A percentile compares a stretch with the other conserved stretches of the same genome.
phyloP scores from a whole-genome alignment of 2,797 vertebrate genomes.

The Vireo griseus region DNA sequence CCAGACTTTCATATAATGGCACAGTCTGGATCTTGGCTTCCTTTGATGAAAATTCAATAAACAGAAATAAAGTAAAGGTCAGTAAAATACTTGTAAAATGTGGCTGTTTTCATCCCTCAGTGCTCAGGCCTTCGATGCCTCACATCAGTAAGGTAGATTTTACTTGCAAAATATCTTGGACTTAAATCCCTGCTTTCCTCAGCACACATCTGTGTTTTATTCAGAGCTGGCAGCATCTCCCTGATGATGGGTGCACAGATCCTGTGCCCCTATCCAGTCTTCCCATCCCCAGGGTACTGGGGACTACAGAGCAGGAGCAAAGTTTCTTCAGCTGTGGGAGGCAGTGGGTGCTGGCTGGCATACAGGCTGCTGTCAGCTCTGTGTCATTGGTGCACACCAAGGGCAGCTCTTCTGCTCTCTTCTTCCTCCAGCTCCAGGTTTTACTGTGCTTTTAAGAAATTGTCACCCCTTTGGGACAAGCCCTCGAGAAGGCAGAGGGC shows the following conservation, averaged over 20 bases:
- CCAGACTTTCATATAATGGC: background rate
- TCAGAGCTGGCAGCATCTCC: background rate
- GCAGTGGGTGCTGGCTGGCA: background rate
- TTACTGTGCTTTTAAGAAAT: slow-evolving; percentile 62
- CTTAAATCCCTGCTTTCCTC: background rate
- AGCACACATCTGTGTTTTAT: background rate
- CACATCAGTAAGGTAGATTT: background rate
- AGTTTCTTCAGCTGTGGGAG: background rate
- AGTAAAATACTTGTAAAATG: background rate
- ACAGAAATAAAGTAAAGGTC: background rate
- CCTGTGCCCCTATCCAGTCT: background rate
- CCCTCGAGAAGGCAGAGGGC: slow-evolving; percentile 69
- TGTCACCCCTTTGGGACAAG: slow-evolving; percentile 66
- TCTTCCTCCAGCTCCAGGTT: slow-evolving; percentile 17
- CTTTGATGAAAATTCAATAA: background rate
- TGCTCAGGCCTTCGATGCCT: background rate
- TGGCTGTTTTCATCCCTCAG: background rate
- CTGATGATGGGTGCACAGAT: background rate
- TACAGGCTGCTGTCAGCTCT: background rate
- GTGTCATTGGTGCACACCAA: background rate
- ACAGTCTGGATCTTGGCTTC: background rate
- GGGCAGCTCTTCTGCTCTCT: background rate
- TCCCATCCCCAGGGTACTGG: background rate
- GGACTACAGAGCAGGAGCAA: background rate
- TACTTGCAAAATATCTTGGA: background rate